phyloP scores from a whole-genome alignment of 2,888 invertebrate species.

The Oscheius sp. region DNA sequence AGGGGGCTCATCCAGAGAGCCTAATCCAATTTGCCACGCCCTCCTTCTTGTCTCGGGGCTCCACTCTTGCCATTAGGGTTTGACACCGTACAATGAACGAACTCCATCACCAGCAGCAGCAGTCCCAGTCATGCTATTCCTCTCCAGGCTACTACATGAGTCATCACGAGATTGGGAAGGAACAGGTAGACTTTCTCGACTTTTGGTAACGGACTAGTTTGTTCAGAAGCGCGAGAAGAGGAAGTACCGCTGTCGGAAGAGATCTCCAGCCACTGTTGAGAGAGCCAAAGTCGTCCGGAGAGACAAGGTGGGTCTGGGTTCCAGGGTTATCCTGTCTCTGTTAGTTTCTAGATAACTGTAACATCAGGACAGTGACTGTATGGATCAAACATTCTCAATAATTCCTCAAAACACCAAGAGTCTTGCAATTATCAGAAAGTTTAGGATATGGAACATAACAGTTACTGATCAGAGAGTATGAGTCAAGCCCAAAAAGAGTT shows the following conservation, averaged over 20 bases:
- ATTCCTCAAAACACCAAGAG: too few relatives aligned
- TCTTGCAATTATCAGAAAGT: too few relatives aligned
- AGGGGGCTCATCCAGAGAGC: not conserved
- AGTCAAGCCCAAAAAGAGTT: too few relatives aligned
- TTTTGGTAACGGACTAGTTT: not conserved
- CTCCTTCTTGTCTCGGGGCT: not conserved
- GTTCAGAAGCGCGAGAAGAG: constrained; percentile 57
- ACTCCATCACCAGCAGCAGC: not conserved
- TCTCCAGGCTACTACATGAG: constrained; percentile 18
- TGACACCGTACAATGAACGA: constrained; percentile 22
- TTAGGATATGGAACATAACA: too few relatives aligned
- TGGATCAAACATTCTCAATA: too few relatives aligned
- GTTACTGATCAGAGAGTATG: too few relatives aligned
- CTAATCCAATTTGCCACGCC: constrained; percentile 28
- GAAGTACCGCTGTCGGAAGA: constrained; percentile 57
- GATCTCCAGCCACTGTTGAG: constrained; percentile 61
- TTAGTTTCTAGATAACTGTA: too few relatives aligned
- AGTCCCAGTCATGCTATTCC: constrained; percentile 11
- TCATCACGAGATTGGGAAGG: not conserved
- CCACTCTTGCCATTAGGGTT: not conserved
- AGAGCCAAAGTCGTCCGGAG: constrained; percentile 54
- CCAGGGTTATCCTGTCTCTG: too few relatives aligned
- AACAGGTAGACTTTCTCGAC: not conserved
- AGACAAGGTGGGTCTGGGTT: constrained; percentile 48
- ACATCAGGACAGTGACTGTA: too few relatives aligned